phyloP scores from a whole-genome alignment of 2,888 invertebrate genomes.

The Smittia sp. region DNA sequence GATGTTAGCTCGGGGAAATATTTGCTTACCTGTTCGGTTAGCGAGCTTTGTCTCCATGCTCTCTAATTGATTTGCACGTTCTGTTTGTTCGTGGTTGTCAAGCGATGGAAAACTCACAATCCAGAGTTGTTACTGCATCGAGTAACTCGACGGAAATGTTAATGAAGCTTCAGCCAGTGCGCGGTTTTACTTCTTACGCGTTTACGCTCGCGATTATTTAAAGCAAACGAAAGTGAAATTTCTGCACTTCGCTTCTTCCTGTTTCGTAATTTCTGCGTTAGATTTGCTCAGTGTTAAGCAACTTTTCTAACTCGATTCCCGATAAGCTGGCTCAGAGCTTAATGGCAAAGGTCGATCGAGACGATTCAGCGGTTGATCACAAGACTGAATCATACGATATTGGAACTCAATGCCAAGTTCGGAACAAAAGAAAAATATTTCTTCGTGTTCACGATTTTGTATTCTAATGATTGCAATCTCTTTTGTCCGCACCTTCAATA shows the following conservation, averaged over 20 bases:
- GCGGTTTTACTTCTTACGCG: not conserved
- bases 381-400: not conserved
- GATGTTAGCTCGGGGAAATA: too few relatives aligned
- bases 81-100: too few relatives aligned
- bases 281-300: too few relatives aligned
- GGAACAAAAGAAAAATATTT: slow-evolving; percentile 12
- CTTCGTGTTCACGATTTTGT: not conserved
- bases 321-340: too few relatives aligned
- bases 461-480: too few relatives aligned
- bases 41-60: not conserved
- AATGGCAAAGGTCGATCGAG: not conserved
- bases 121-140: too few relatives aligned
- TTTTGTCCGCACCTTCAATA: too few relatives aligned
- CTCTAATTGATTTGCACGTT: not conserved
- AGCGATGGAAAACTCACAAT: too few relatives aligned
- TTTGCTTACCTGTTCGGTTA: not conserved
- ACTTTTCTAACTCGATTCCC: too few relatives aligned
- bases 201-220: not conserved
- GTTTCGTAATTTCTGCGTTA: not conserved
- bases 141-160: too few relatives aligned
- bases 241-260: not conserved
- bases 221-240: not conserved
- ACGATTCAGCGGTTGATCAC: not conserved
- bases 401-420: not conserved
- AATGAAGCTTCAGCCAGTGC: not conserved